A percentile compares a stretch with the other conserved stretches of the same genome.
phyloP scores from a whole-genome alignment of 2,113 vertebrate genomes.

The Calcarius ornatus region DNA sequence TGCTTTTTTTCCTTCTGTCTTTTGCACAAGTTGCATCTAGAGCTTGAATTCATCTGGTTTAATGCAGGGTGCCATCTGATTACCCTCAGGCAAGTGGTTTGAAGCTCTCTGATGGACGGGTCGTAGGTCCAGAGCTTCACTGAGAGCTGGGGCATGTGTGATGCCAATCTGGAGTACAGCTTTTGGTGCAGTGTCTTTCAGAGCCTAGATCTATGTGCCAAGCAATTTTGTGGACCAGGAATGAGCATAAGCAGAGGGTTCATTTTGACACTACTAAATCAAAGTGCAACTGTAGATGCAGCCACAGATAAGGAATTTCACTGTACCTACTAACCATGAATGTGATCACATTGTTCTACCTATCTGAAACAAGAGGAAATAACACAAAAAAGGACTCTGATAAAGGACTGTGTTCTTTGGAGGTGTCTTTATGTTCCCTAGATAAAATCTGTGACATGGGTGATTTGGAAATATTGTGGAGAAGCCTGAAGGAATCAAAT shows the following conservation, averaged over 20 bases:
- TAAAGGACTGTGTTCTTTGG: neutral
- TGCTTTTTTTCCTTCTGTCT: neutral
- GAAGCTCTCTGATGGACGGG: neutral
- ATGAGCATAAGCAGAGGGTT: neutral
- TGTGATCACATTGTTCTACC: neutral
- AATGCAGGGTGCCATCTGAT: neutral
- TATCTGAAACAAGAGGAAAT: neutral
- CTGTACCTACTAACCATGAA: neutral
- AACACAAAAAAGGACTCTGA: neutral
- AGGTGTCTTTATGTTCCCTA: neutral
- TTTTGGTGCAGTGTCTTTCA: neutral
- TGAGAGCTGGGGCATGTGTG: neutral
- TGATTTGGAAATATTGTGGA: neutral
- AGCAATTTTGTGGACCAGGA: neutral
- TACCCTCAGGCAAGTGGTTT: neutral
- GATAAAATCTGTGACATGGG: neutral
- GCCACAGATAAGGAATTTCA: neutral
- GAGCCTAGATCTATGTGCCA: neutral
- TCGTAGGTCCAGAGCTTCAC: neutral
- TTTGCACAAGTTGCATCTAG: neutral
- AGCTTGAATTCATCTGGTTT: conserved; percentile 8
- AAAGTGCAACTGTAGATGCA: neutral
- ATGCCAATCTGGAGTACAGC: neutral
- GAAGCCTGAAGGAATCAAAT: neutral
- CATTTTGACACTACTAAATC: neutral